Evolutionary conservation across 2,797 vertebrate species (phyloP), one percentile per base, ranked within the genome.

Genomic region (Hylomyscus alleni): DNA sequence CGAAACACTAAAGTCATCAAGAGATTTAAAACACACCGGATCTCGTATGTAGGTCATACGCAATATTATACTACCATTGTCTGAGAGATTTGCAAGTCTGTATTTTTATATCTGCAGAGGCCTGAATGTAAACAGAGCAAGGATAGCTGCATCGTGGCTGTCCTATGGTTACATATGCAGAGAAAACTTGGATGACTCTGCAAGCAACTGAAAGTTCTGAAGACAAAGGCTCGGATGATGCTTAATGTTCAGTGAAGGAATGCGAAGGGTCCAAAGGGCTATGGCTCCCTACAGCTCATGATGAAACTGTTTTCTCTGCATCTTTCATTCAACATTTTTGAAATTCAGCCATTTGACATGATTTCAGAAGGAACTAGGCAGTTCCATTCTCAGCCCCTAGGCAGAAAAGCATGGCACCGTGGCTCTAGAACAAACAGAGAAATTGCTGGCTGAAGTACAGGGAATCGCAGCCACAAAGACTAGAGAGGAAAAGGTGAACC

Each of bases 241-340:
- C 15, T 14, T 50, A 44, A 50, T 17, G 80, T 15, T 65, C 1
- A 17, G 37, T 0, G 20, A 56, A n/a, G 50, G 73, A 11, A 34
- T 1, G 8, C 0, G 1, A 2, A 4, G 6, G 4, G 10, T 52
- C 19, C 24, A 1, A 2, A 31, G 40, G 6, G 1, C 4, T n/a
- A 62, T 12, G 40, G 31, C 7, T 15, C 3, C 20, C 81, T 54
- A 15, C 24, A 54, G 4, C 6, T 37, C 7, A 14, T 20, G 2
- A 1, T 40, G 10, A 67, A 72, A 24, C 44, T 58, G 26, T 34
- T 76, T 85, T 34, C 87, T 73, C n/a, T 60, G 44, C 11, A 52
- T 81, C 4, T 34, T 86, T 76, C 0, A 12, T n/a, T 72, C 72
- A 60, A n/a, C 13, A n/a, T 34, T 92, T 84, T 60, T 69, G 13